Evolutionary conservation across 1,140 invertebrate species (phyloP), one percentile per base, ranked within the genome.

Genomic region (Drosophila quadrilineata): DNA sequence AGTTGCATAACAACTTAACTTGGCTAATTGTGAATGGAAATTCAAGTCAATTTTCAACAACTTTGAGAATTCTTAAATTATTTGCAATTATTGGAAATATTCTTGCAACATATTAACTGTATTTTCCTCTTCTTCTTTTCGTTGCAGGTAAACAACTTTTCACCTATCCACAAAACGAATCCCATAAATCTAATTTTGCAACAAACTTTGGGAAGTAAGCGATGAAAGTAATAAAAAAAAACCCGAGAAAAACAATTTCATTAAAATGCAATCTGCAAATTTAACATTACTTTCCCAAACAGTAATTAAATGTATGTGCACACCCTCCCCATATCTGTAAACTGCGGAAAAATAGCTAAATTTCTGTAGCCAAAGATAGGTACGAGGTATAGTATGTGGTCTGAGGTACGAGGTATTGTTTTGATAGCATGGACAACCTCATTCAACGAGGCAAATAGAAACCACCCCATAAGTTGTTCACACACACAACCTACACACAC

Each of bases 251-350:
- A 24, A 62, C 3, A 54, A 54, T 8, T 0, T 0, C 17, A 40
- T 52, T 52, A 31, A 29, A 60, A 60, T 41, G 21, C 21, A 59
- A n/a, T 57, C 8, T 14, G 19, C 24, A 45, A 40, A n/a, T 43
- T 21, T 4, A 38, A 40, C 26, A 46, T 26, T 29, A 29, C 19
- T 33, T 21, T 40, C 9, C 24, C 49, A 36, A 41, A 38, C 19
- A 65, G 70, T 74, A 74, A 77, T 77, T 77, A 79, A 77, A 74
- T 70, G 58, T 49, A 52, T 70, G 62, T 60, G 65, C 53, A 60
- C 53, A 45, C 36, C 35, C 53, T 48, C 8, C 22, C 46, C 50
- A 5, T 54, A 16, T 43, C 48, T 54, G 29, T 31, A 29, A 36
- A n/a, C 12, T 22, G 3, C 16, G 12, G 33, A 43, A 52, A 62